phyloP scores from a whole-genome alignment of 2,888 invertebrate species.

The Agrotis ipsilon region DNA sequence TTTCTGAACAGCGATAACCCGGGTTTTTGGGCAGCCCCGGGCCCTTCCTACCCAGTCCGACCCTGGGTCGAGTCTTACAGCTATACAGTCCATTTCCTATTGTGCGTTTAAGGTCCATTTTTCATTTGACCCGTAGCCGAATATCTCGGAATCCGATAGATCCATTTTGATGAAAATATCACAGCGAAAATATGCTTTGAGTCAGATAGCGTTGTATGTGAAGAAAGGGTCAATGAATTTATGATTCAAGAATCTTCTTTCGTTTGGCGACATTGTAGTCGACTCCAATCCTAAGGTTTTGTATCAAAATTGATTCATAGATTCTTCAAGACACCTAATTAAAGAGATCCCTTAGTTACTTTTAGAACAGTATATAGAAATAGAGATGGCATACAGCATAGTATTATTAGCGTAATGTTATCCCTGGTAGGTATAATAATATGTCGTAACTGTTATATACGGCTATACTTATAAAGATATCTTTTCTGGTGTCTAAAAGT shows the following conservation, averaged over 20 bases:
- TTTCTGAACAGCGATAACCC: no score
- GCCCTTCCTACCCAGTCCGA: no score
- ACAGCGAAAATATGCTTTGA: conserved; percentile 40
- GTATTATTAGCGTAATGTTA: no score
- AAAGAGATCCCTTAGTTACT: no score
- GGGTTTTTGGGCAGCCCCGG: no score
- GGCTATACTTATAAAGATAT: background rate
- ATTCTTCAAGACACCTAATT: background rate
- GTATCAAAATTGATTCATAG: background rate
- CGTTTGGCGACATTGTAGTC: background rate
- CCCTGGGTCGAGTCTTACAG: conserved; percentile 25
- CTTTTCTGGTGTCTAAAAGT: background rate
- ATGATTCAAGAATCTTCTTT: conserved; percentile 1
- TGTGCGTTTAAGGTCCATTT: conserved; percentile 55
- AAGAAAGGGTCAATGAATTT: conserved; percentile 14
- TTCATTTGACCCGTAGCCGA: conserved; percentile 53
- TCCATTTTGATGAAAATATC: conserved; percentile 56
- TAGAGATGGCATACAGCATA: background rate
- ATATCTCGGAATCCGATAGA: conserved; percentile 53
- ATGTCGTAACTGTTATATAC: background rate
- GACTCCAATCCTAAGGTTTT: background rate
- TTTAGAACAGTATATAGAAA: no score
- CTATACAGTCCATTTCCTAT: conserved; percentile 46
- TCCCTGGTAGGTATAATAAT: no score
- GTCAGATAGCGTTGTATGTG: conserved; percentile 2